Evolutionary conservation across 2,113 vertebrate species (phyloP), one percentile per base, ranked within the genome.

Genomic region (Aegotheles bennettii): DNA sequence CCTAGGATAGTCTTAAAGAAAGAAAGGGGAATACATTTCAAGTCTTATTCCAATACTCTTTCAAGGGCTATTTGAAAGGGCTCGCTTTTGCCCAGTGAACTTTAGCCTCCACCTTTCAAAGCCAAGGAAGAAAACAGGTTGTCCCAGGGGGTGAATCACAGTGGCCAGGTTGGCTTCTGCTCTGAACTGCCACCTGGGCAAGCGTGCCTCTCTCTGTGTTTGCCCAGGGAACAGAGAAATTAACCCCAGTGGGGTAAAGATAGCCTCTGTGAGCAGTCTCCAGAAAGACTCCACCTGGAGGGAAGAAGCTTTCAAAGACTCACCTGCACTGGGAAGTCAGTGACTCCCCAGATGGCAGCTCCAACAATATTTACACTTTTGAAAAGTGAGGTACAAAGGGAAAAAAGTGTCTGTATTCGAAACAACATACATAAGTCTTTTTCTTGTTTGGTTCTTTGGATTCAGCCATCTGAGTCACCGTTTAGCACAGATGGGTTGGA

Each of bases 11-110:
- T 43, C 59, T 80, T 81, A 68, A 75, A 90, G 82, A 64, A 75
- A 63, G 70, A 68, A 74, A 78, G 25, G 13, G 42, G 64, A 92
- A 85, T 63, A 70, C 28, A 71, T 89, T 82, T 81, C 45, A 45
- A 53, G 19, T 57, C 42, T 65, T 67, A 50, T 43, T 68, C 56
- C 29, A 28, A 16, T 59, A 71, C 23, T 38, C 33, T 68, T 85
- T 42, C 16, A 31, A 25, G 56, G 33, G 13, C 10, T 70, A 54
- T 59, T 86, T 24, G n/a, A 17, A 73, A 65, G 63, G 38, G 26
- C 31, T 53, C 31, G 36, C 7, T 65, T 75, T 64, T 36, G n/a
- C 26, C 42, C 60, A 31, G 42, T 17, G 40, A 83, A 60, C 57
- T 69, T 83, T 29, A 70, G 61, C 65, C 24, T 78, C 45, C 35